Percentiles rank a stretch among this genome's conserved stretches.
These are phyloP conservation scores for Archaeoteleia sp. DNA, from an alignment of 2,888 invertebrate species.

Conservation along the genomic window DNA sequence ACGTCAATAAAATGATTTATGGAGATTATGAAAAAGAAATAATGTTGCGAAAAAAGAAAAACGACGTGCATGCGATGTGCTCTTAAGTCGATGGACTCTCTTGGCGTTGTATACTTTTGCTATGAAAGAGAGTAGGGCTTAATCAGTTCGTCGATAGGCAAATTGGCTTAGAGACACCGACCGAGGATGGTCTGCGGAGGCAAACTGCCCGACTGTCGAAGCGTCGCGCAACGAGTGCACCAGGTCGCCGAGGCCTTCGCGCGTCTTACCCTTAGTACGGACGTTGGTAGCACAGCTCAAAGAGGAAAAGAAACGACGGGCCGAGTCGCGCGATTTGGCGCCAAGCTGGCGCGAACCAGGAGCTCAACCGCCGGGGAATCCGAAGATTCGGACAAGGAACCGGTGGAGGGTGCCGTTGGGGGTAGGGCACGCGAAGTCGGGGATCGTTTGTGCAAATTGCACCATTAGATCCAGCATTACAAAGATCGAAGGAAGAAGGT, in stretches of 20 bases:
- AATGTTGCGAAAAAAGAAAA: not conserved
- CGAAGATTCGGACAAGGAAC: slow-evolving; percentile 44
- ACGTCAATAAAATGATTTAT: too few relatives aligned
- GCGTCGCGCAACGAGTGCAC: slow-evolving; percentile 46
- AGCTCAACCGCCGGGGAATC: slow-evolving; percentile 36
- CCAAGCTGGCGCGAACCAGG: slow-evolving; percentile 51
- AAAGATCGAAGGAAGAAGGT: slow-evolving; percentile 52
- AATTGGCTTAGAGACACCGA: slow-evolving; percentile 74
- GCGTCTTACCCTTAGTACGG: slow-evolving; percentile 2
- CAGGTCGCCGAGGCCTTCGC: slow-evolving; percentile 29
- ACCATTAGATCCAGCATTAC: slow-evolving; percentile 10
- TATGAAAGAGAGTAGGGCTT: slow-evolving; percentile 72
- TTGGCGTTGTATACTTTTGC: slow-evolving; percentile 52
- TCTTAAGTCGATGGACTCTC: slow-evolving; percentile 28
- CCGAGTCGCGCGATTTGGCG: slow-evolving; percentile 11
- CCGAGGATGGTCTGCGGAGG: slow-evolving; percentile 66
- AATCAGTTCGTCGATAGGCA: slow-evolving; percentile 75
- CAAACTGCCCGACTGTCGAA: slow-evolving; percentile 59
- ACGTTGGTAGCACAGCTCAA: not conserved
- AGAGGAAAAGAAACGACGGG: too few relatives aligned
- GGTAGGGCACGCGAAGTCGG: not conserved
- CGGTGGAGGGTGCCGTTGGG: slow-evolving; percentile 21
- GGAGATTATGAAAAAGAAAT: too few relatives aligned
- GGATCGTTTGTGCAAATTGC: not conserved
- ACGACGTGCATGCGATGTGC: not conserved